Evolutionary conservation across 2,888 invertebrate genomes (phyloP), one percentile per base, ranked within the genome.

Genomic region (Hemithea aestivaria): DNA sequence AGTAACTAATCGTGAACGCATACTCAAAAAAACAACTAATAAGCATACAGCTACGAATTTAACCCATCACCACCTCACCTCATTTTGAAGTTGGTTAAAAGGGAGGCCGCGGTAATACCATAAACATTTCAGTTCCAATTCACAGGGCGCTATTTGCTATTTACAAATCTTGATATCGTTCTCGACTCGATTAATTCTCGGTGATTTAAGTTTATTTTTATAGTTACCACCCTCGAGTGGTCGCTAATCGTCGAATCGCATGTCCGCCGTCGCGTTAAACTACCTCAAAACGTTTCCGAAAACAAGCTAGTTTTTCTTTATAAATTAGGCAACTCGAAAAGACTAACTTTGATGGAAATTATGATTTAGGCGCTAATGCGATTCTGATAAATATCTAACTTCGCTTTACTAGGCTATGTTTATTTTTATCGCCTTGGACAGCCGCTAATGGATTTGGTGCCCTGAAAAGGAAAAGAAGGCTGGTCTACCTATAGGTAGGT

Each of bases 271-370:
- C 52, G 62, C 62, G 65, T 67, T 74, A 73, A 78, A 76, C 71
- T 69, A 74, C 62, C 69, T 73, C 70, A 74, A 76, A 77, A 76
- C 69, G 77, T 74, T 79, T 77, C 74, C 78, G 75, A 77, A 77
- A 74, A 78, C 77, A 74, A 74, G 72, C 66, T 62, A 63, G 60
- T 67, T 69, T 66, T 73, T 70, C 65, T 66, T 67, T 56, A 65
- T 63, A 62, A 71, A 66, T 73, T 73, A 62, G 57, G 62, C 57
- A 56, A 60, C 53, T 66, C 57, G 34, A 51, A 54, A 62, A 59
- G 56, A 49, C 53, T 53, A 48, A 46, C 38, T 48, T 44, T 49
- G 58, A 59, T 65, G 51, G 45, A 58, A 62, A 57, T 60, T 59
- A 51, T 58, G 62, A 62, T 62, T 63, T 55, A 59, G 55, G 49